These are phyloP conservation scores for Laticauda colubrina DNA, from an alignment of 2,113 vertebrate genomes.

Conservation along the genomic window DNA sequence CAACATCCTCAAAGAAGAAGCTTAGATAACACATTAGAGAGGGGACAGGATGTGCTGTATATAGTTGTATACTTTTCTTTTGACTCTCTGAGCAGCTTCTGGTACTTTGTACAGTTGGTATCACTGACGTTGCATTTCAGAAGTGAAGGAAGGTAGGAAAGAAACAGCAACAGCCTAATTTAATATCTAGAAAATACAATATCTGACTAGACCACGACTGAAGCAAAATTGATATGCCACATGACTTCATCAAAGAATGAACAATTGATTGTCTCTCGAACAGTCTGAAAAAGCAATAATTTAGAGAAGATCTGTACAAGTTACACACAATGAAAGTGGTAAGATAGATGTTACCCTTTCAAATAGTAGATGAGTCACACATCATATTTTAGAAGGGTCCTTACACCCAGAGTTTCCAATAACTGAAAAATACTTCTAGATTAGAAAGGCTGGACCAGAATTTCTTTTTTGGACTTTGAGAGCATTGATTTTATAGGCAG, in stretches of 20 bases:
- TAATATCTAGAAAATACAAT: neutral
- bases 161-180: neutral
- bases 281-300: neutral
- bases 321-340: neutral
- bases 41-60: conserved; percentile 8
- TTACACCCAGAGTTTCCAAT: neutral
- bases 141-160: neutral
- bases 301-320: neutral
- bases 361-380: neutral
- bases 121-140: neutral
- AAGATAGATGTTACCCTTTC: neutral
- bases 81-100: neutral
- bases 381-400: neutral
- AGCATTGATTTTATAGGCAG: neutral
- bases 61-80: neutral
- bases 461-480: neutral
- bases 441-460: neutral
- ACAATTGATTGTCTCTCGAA: neutral
- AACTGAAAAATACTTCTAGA: neutral
- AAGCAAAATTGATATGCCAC: neutral
- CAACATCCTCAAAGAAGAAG: conserved; percentile 31
- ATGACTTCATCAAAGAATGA: neutral
- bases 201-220: neutral
- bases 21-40: conserved; percentile 29
- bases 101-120: neutral